phyloP scores from a whole-genome alignment of 2,797 vertebrate species.

The Pygocentrus nattereri region DNA sequence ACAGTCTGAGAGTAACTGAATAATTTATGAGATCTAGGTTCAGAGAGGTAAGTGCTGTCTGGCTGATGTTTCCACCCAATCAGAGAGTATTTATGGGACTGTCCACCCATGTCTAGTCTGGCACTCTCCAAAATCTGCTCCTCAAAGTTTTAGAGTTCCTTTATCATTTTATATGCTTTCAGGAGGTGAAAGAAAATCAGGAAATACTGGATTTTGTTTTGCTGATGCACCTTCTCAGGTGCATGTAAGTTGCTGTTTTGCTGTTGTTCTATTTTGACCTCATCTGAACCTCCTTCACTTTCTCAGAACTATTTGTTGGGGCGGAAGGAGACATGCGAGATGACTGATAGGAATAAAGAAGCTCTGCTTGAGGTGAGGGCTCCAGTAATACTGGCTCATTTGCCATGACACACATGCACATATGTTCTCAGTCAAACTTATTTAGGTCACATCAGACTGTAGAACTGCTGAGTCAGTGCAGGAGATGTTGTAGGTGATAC shows the following conservation, averaged over 20 bases:
- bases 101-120: conserved; percentile 1
- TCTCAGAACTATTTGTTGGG: conserved; percentile 96
- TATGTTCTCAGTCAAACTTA: conserved; percentile 24
- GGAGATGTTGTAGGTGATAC: conserved; percentile 9
- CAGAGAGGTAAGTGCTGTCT: conserved; percentile 13
- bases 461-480: conserved; percentile 24
- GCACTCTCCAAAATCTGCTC: background rate
- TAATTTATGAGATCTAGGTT: conserved; percentile 48
- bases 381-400: conserved; percentile 5
- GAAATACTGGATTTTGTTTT: background rate
- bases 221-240: background rate
- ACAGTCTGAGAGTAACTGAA: conserved; percentile 33
- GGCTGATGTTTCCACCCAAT: conserved; percentile 3
- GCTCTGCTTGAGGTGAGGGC: conserved; percentile 91
- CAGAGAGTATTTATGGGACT: background rate
- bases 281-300: conserved; percentile 42
- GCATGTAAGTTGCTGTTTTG: background rate
- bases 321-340: conserved; percentile 95
- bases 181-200: background rate
- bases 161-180: background rate
- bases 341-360: conserved; percentile 98
- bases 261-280: conserved; percentile 9
- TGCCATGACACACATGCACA: conserved; percentile 9
- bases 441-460: conserved; percentile 18
- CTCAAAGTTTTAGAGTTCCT: too few relatives aligned